Base-by-base conservation (phyloP, 2,888 invertebrate genomes). In the Nomada lathburiana region DNA sequence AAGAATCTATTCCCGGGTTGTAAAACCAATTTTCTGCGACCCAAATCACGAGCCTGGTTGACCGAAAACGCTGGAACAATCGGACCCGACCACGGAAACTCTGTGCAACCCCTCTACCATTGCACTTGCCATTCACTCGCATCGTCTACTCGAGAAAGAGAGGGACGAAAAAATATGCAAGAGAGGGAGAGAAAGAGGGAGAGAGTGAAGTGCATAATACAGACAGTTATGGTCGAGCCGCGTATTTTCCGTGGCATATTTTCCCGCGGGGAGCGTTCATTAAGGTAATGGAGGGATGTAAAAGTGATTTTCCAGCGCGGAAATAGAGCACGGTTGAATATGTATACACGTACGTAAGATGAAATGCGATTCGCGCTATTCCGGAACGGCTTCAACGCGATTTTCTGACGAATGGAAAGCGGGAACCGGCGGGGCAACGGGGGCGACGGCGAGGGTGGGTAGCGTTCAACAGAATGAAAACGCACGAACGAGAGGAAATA, bases 241-340 rank as follows among this genome's bases (percentile, higher is more conserved):
- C 50, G 55, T n/a, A 59, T 85, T 88, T 82, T 76, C 76, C 83
- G 83, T 72, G 76, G 78, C 83, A 80, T 76, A 68, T 77, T 68
- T 75, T 57, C 53, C 23, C 62, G 59, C 50, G 52, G 36, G 68
- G 59, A 62, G 69, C 79, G 85, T 89, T 90, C 89, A 92, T 92
- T 91, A 92, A 80, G 85, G 86, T 91, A 91, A 92, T 89, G 90
- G 88, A 86, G 83, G 84, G 85, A 78, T 84, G 77, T 65, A 77
- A 80, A 85, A 80, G 82, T 79, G 71, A 83, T 76, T 81, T 83
- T 52, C 36, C 71, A 72, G 72, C 72, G 59, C 73, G 65, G 75
- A 78, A 78, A 78, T 78, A 55, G 80, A 80, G 42, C 62, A 67
- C 47, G 65, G 23, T 57, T 69, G 74, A 68, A 55, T 65, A 44